These are phyloP conservation scores for Arizona elegans DNA, from an alignment of 2,113 vertebrate species.

Conservation along the genomic window DNA sequence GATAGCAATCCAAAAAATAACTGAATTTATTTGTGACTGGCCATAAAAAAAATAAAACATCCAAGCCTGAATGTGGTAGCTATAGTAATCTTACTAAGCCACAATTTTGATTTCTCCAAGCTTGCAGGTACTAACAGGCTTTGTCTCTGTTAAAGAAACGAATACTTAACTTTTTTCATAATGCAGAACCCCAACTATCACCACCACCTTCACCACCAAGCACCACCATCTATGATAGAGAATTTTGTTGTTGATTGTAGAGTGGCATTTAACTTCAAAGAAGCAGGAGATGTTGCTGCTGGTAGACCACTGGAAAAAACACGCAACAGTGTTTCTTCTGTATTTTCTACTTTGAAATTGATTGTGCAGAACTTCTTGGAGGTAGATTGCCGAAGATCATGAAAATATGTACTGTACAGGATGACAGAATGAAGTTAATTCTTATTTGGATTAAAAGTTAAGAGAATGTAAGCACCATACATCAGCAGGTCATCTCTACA, in stretches of 20 bases:
- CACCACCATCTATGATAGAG: not conserved
- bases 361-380: not conserved
- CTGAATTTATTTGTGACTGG: not conserved
- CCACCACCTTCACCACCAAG: not conserved
- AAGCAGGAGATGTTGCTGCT: not conserved
- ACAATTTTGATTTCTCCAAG: not conserved
- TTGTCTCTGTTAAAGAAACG: not conserved
- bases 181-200: not conserved
- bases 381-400: not conserved
- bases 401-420: not conserved
- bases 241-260: not conserved
- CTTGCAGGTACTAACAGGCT: not conserved
- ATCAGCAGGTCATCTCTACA: not conserved
- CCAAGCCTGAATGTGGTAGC: not conserved
- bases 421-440: not conserved
- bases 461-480: not conserved
- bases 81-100: not conserved
- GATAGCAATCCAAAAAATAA: not conserved
- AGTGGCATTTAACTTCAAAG: not conserved
- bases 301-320: not conserved
- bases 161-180: not conserved
- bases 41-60: not conserved
- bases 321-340: not conserved
- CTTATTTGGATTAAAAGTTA: not conserved
- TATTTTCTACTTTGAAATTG: not conserved